Evolutionary conservation across 2,797 vertebrate genomes (phyloP), one percentile per base, ranked within the genome.

Genomic region (Pyrocephalus nanus): DNA sequence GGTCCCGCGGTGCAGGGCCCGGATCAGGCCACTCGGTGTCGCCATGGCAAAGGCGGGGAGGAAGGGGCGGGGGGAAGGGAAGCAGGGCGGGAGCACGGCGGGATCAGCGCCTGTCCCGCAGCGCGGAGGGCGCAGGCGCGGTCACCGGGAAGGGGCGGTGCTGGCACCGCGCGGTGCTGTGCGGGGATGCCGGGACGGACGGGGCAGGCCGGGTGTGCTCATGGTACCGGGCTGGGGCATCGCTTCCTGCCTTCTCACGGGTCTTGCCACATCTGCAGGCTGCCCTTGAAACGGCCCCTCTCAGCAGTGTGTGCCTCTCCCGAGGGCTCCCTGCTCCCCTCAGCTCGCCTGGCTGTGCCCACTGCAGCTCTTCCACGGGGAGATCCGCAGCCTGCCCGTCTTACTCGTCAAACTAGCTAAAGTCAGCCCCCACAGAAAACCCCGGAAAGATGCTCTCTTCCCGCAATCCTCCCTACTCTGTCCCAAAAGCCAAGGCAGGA

Each of bases 241-340:
- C 0, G 1, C 1, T 6, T 40, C 2, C 0, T 0, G 0, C 4
- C 5, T 25, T 15, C 6, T 4, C 2, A 0, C 0, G 34, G 7
- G 2, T 19, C 2, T 5, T 27, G 20, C 6, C 3, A 38, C 4
- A 1, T 4, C 5, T 7, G 38, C 27, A 3, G 17, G 7, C 0
- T 57, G 38, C 12, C 3, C 5, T n/a, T 27, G 48, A 2, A 30
- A 5, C 6, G 11, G n/a, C 4, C 3, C 4, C 7, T 17, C 2
- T 43, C 42, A 12, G 38, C 17, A 26, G 10, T 1, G 2, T 22
- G 3, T 22, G 3, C 7, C 6, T 4, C 1, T 5, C 14, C 11
- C 1, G 9, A 34, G 20, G 8, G 13, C 4, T 45, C 15, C 5
- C 23, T 2, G 1, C 0, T 9, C 4, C 15, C 7, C 1, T 32